Conservation (phyloP, 2,797 vertebrate species). For the Lophius americanus region DNA sequence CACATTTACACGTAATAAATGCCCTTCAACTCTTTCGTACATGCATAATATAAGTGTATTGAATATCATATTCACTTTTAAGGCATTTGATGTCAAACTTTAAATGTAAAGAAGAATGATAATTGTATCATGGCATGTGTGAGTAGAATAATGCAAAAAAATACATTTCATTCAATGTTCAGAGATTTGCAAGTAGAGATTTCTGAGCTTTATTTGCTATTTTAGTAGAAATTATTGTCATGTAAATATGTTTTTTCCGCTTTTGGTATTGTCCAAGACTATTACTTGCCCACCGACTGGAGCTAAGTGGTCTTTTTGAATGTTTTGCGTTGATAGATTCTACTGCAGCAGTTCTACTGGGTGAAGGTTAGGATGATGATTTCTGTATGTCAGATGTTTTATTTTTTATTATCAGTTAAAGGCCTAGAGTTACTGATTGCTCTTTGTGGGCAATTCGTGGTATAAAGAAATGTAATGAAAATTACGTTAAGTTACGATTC, state of each 20-base stretch:
- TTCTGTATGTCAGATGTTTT: conserved; percentile 1
- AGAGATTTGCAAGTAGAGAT: conserved; percentile 1
- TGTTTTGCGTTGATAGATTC: conserved; percentile 25
- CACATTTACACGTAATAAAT: conserved; percentile 9
- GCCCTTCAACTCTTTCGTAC: conserved; percentile 11
- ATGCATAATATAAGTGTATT: conserved; percentile 5
- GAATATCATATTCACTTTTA: conserved; percentile 4
- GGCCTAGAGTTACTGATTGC: conserved; percentile 34
- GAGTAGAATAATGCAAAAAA: conserved; percentile 7
- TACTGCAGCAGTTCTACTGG: conserved; percentile 57
- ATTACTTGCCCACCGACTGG: conserved; percentile 33
- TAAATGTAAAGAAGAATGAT: conserved; percentile 12
- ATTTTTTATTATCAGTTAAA: conserved; percentile 13
- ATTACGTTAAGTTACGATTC: conserved; percentile 21
- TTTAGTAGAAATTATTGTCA: conserved; percentile 5
- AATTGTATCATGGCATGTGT: conserved; percentile 1
- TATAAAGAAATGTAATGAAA: conserved; percentile 26
- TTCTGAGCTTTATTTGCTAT: conserved; percentile 2
- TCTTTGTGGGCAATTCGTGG: conserved; percentile 19
- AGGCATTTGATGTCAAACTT: conserved; percentile 3
- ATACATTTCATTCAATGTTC: background rate
- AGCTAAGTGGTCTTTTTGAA: conserved; percentile 56
- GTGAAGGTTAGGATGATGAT: conserved; percentile 44
- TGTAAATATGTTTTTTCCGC: conserved; percentile 23
- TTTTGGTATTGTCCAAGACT: conserved; percentile 37